phyloP scores from a whole-genome alignment of 2,797 vertebrate species.

The Sparus aurata region DNA sequence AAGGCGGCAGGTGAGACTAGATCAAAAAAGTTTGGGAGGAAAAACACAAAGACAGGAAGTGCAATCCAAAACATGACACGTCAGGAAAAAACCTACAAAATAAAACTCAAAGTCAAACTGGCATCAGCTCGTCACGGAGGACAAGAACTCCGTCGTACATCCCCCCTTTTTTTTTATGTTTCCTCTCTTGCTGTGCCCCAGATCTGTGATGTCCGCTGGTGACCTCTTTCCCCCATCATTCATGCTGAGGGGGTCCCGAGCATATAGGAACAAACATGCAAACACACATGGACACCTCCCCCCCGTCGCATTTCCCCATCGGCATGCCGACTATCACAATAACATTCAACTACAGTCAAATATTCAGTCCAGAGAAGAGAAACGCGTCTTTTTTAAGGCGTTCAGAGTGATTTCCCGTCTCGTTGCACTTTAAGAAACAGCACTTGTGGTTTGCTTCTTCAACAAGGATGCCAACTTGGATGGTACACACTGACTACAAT shows the following conservation, averaged over 20 bases:
- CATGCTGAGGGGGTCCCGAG: constrained; percentile 7
- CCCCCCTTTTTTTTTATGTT: too few species aligned
- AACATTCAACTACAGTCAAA: too few species aligned
- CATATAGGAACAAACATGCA: constrained; percentile 22
- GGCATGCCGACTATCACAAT: neutral
- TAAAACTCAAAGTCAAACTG: too few species aligned
- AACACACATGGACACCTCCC: neutral
- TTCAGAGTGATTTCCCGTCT: neutral
- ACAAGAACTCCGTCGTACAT: neutral
- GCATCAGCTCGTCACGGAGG: too few species aligned
- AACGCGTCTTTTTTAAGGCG: too few species aligned
- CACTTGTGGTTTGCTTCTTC: neutral
- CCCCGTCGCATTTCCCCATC: neutral
- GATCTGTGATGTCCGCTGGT: constrained; percentile 31
- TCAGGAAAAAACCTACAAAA: too few species aligned
- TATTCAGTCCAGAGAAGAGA: neutral
- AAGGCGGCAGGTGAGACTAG: too few species aligned
- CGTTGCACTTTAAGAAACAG: too few species aligned
- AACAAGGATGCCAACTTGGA: neutral
- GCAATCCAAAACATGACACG: too few species aligned
- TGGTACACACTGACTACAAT: neutral
- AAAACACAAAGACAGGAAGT: too few species aligned
- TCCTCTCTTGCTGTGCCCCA: constrained; percentile 29
- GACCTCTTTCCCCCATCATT: constrained; percentile 33
- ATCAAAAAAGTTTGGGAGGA: too few species aligned